Conservation (phyloP, 2,888 invertebrate genomes). For the Cataglyphis livida region DNA sequence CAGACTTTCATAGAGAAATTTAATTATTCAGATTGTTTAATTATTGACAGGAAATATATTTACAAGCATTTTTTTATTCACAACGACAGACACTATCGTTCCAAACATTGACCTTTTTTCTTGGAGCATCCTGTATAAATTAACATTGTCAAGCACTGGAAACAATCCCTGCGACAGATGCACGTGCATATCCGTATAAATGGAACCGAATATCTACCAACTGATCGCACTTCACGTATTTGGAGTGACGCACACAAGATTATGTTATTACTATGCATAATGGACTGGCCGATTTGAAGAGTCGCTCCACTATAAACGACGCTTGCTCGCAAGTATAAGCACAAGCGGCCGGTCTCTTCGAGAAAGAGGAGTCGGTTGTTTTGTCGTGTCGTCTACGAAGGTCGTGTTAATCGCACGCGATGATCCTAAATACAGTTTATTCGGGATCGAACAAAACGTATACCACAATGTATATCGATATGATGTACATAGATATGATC, state of each 20-base stretch:
- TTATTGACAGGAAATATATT: not conserved
- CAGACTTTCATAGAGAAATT: not conserved
- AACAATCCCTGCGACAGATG: conserved; percentile 63
- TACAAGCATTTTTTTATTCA: not conserved
- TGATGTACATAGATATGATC: not conserved
- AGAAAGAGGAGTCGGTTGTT: not conserved
- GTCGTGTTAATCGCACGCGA: conserved; percentile 21
- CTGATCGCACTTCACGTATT: conserved; percentile 37
- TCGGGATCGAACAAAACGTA: not conserved
- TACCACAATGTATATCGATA: not conserved
- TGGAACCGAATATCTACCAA: conserved; percentile 15
- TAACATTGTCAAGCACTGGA: conserved; percentile 53
- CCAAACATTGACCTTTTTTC: conserved; percentile 9
- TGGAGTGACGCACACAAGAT: conserved; percentile 52
- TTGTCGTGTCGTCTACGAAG: conserved; percentile 12
- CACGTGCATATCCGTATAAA: conserved; percentile 55
- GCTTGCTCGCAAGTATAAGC: not conserved
- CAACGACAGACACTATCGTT: not conserved
- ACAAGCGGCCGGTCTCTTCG: not conserved
- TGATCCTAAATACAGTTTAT: conserved; percentile 2
- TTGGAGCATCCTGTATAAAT: not conserved
- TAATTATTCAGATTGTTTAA: not conserved
- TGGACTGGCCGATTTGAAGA: conserved; percentile 18
- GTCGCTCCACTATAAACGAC: conserved; percentile 14
- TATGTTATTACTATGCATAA: conserved; percentile 47